Base-by-base conservation (phyloP, 2,113 vertebrate species). In the Mastomys natalensis region DNA sequence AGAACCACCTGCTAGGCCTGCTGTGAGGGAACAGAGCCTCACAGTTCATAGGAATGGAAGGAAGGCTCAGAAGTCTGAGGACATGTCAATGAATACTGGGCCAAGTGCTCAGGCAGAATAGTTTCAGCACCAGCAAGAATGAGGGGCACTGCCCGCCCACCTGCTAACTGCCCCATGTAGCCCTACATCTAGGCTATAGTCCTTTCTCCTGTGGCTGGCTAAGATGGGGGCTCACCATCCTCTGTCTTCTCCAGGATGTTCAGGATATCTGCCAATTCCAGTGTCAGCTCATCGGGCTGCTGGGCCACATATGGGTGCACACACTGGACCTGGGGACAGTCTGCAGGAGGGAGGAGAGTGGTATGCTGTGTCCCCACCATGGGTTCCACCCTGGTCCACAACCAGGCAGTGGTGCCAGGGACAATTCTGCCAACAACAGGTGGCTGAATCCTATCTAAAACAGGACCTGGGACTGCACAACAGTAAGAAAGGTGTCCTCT, bases 251-350 rank as follows among this genome's bases (percentile, higher is more conserved):
- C 99, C 89, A 99, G 98, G 93, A 99, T 98, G 98, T 99, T 99
- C 93, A 99, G 98, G 87, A 99, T 98, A 22, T 99, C 99, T 0
- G 99, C 99, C 98, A 99, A 99, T 95, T 99, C 99, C 81, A 99
- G 98, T 3, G 99, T 99, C 86, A 99, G 98, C 97, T 99, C 99
- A 8, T 99, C 99, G 0, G 99, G 99, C 97, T 99, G 99, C 98
- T 99, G 99, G 95, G 99, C 99, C 48, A 99, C 98, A 0, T 99
- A 99, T 0, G 99, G 99, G 98, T 99, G 99, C 92, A 99, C 99
- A 4, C 99, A 99, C 98, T 99, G 99, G 90, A 99, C 99, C 98
- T 99, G 99, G 0, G 99, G 99, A 95, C 99, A 99, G 98, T 99
- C 99, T 99, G 98, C 8, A 0, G 53, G 81, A 34, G 5, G 66